phyloP scores from a whole-genome alignment of 2,888 invertebrate species.

The Willowsia nigromaculata region DNA sequence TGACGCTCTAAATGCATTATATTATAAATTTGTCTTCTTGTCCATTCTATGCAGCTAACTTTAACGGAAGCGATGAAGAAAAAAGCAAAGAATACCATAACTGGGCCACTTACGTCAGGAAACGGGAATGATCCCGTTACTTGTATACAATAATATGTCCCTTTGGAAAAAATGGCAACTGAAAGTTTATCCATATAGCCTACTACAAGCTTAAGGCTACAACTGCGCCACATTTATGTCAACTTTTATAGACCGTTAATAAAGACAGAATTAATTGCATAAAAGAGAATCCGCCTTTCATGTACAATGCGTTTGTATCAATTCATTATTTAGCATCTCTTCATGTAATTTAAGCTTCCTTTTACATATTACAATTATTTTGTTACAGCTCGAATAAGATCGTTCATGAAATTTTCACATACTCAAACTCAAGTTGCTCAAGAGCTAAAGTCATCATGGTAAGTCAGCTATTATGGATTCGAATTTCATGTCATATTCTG shows the following conservation, averaged over 20 bases:
- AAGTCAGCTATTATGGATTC: conserved; percentile 41
- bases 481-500: conserved; percentile 12
- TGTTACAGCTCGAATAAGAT: no score
- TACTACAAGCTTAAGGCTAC: no score
- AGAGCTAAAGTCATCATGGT: not conserved
- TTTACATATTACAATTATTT: no score
- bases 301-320: no score
- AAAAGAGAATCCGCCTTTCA: not conserved
- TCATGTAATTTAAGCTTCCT: no score
- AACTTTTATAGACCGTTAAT: not conserved
- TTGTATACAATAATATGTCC: conserved; percentile 50
- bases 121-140: conserved; percentile 62
- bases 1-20: not conserved
- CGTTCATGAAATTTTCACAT: not conserved
- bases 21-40: not conserved
- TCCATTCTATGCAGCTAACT: conserved; percentile 83
- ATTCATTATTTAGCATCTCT: no score
- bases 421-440: not conserved
- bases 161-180: no score
- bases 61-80: conserved; percentile 92
- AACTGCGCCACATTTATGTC: not conserved
- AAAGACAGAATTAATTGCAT: not conserved
- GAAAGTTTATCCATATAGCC: no score
- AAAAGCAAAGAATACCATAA: conserved; percentile 90
- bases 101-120: conserved; percentile 81